Evolutionary conservation across 1,140 invertebrate genomes (phyloP).

Genomic region (Trichoplusia ni): DNA sequence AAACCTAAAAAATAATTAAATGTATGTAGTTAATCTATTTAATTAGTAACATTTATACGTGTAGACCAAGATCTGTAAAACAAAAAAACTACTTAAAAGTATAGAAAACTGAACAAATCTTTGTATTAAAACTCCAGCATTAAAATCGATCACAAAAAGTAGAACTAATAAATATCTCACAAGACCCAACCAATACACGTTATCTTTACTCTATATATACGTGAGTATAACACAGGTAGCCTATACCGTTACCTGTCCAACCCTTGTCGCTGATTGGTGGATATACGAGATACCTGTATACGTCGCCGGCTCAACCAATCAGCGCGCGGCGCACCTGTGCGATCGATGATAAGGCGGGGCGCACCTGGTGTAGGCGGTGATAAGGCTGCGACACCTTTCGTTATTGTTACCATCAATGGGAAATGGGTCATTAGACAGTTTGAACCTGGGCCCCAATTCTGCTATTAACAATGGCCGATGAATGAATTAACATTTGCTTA

Average conservation of each 20-base stretch:
- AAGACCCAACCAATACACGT: no score
- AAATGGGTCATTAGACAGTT: neutral
- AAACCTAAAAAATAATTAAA: no score
- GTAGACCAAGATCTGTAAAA: no score
- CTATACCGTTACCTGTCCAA: constrained; percentile 1
- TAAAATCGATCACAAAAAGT: no score
- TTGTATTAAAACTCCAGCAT: no score
- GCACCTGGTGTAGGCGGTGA: constrained; percentile 33
- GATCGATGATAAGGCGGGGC: constrained; percentile 46
- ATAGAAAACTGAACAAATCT: no score
- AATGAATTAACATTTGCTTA: no score
- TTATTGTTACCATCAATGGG: neutral
- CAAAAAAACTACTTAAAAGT: no score
- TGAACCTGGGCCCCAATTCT: neutral
- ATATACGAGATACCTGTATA: constrained; percentile 48
- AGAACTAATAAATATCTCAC: no score
- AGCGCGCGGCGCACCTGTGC: constrained; percentile 44
- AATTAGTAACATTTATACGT: no score
- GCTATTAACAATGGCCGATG: no score
- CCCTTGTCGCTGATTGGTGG: constrained; percentile 40
- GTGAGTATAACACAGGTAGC: constrained; percentile 5
- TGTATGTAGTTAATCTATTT: no score
- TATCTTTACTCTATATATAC: constrained; percentile 5
- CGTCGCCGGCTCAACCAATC: constrained; percentile 50
- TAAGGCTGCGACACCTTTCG: neutral